These are phyloP conservation scores for Chlamydotis undulata DNA, from an alignment of 2,113 vertebrate genomes.

Conservation along the genomic window DNA sequence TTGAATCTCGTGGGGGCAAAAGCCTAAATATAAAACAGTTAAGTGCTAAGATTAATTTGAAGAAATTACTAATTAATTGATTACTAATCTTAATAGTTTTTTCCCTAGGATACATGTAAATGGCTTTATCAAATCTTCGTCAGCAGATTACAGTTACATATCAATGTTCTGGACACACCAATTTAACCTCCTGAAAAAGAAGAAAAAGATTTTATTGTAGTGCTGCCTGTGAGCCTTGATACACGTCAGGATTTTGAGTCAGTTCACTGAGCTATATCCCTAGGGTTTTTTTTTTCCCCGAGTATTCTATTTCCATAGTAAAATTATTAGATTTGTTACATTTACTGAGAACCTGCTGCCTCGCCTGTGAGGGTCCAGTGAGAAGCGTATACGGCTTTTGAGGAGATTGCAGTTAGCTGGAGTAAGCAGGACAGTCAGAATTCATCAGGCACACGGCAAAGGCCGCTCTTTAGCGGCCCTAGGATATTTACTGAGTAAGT, in stretches of 20 bases:
- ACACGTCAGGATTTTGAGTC: not conserved
- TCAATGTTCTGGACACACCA: not conserved
- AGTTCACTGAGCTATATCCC: not conserved
- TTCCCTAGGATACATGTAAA: not conserved
- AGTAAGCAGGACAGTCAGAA: not conserved
- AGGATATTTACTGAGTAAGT: not conserved
- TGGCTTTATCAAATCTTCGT: not conserved
- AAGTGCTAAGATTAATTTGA: not conserved
- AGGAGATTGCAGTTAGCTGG: not conserved
- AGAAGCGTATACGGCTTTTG: not conserved
- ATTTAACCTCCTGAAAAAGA: not conserved
- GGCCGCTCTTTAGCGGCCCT: not conserved
- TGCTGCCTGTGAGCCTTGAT: not conserved
- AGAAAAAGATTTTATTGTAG: not conserved
- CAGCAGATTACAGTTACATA: not conserved
- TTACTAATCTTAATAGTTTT: not conserved
- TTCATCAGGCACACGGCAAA: not conserved
- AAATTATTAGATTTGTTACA: not conserved
- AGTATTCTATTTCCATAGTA: not conserved
- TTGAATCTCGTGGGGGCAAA: not conserved
- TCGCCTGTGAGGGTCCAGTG: not conserved
- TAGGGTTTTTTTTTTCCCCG: not conserved
- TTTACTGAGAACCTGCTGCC: not conserved
- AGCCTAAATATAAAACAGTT: not conserved
- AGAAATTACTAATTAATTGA: not conserved